Percentiles rank a stretch among this genome's conserved stretches.
phyloP scores from a whole-genome alignment of 2,797 vertebrate genomes.

The Trematomus bernacchii region DNA sequence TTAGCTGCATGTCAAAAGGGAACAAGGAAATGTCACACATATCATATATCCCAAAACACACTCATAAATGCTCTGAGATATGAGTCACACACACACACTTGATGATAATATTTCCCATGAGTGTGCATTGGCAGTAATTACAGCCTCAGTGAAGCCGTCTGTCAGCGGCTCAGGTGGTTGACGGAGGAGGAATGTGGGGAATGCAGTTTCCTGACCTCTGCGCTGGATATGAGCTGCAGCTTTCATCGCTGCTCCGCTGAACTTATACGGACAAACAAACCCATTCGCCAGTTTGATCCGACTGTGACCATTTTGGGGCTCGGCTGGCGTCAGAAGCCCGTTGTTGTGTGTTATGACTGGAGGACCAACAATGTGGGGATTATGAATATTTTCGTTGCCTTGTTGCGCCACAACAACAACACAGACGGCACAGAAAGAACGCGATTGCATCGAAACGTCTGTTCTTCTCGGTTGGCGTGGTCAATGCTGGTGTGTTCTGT shows the following conservation, averaged over 20 bases:
- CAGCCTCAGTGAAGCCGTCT: slow-evolving; percentile 39
- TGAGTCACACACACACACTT: not conserved
- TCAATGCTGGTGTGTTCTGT: slow-evolving; percentile 32
- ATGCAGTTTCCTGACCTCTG: slow-evolving; percentile 48
- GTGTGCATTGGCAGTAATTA: slow-evolving; percentile 39
- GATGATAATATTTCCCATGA: slow-evolving; percentile 45
- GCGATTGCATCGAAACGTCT: slow-evolving; percentile 56
- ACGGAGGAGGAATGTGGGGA: slow-evolving; percentile 57
- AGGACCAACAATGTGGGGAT: slow-evolving; percentile 65
- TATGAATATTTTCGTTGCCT: slow-evolving; percentile 60
- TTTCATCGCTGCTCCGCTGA: slow-evolving; percentile 43
- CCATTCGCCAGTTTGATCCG: not conserved
- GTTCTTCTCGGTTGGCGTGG: slow-evolving; percentile 22
- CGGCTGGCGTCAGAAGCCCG: slow-evolving; percentile 28
- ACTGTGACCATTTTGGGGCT: slow-evolving; percentile 12
- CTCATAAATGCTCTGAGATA: not conserved
- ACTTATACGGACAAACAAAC: slow-evolving; percentile 45
- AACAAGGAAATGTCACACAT: not conserved
- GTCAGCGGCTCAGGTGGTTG: slow-evolving; percentile 52
- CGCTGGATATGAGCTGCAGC: slow-evolving; percentile 39
- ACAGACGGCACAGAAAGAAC: slow-evolving; percentile 29
- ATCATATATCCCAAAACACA: not conserved
- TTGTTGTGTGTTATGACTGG: slow-evolving; percentile 67
- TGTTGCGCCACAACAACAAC: slow-evolving; percentile 48
- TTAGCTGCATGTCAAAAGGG: not conserved